Base-by-base conservation (phyloP, 2,888 invertebrate genomes). In the Plebejus argus region DNA sequence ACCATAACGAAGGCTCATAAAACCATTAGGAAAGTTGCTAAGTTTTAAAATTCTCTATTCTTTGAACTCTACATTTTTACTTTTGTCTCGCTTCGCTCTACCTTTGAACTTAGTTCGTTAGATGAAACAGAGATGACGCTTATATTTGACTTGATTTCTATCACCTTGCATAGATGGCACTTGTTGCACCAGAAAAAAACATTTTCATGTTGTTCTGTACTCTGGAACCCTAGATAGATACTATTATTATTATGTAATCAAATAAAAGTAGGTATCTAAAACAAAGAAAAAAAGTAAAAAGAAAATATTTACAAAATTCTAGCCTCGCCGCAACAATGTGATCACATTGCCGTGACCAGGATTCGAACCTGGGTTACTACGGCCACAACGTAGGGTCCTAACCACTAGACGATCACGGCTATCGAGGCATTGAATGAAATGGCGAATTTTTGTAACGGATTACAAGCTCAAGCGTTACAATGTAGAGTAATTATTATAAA, bases 341-440 rank as follows among this genome's bases (percentile, higher is more conserved):
- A 84, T 58, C 82, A 88, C 91, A 92, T 90, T 91, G 92, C 92
- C 91, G 91, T 91, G 92, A 91, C 91, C 89, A 91, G 90, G 90
- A 95, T 95, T 94, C 95, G 95, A 96, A 96, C 96, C 96, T 96
- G 96, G 96, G 95, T 96, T 96, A 95, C 95, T 95, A 95, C 96
- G 96, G 96, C 96, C 96, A 96, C 96, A 96, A 96, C 96, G 96
- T 95, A 95, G 95, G 95, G 95, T 96, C 95, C 96, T 96, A 95
- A 96, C 96, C 96, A 96, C 96, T 96, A 96, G 95, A 96, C 96
- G 95, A 96, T 96, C 81, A 81, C 81, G 81, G 81, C 81, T 81
- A 79, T 80, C 81, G 80, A 91, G 91, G 90, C 85, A 77, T 79
- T 77, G 87, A 85, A 85, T 0, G 0, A 0, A 0, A 0, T 0